Evolutionary conservation across 1,140 invertebrate genomes (phyloP).

Genomic region (Ceratina calcarata): DNA sequence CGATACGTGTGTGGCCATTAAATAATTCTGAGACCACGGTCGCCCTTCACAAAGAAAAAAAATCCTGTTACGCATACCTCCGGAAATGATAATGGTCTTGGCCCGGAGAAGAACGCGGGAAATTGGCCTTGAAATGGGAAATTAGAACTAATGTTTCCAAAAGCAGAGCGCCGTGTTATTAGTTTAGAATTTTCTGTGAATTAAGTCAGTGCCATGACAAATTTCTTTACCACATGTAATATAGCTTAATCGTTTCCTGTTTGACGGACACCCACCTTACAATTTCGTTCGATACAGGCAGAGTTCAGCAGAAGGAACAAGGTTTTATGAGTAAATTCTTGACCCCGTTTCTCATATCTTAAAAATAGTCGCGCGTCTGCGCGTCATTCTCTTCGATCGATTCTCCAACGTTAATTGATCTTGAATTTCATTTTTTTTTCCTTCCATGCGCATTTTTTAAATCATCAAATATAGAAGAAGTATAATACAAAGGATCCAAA

Average conservation of each 20-base stretch:
- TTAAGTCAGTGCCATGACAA: slow-evolving; percentile 41
- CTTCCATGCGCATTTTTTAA: too few species aligned
- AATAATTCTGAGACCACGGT: slow-evolving; percentile 57
- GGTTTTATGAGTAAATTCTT: slow-evolving; percentile 24
- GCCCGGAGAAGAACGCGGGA: background rate
- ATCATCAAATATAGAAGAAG: too few species aligned
- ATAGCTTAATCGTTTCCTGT: slow-evolving; percentile 55
- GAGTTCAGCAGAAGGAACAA: background rate
- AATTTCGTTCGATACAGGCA: background rate
- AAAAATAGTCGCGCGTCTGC: background rate
- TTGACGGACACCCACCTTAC: background rate
- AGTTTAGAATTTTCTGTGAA: background rate
- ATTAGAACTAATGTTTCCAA: background rate
- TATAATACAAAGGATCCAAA: too few species aligned
- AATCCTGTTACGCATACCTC: background rate
- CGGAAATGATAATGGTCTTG: background rate
- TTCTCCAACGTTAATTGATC: background rate
- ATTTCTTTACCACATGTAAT: slow-evolving; percentile 33
- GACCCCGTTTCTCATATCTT: background rate
- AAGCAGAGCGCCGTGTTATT: background rate
- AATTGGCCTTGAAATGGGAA: background rate
- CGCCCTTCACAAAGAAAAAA: background rate
- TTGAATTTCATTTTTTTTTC: too few species aligned
- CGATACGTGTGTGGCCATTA: slow-evolving; percentile 47
- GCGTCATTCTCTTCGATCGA: background rate